Evolutionary conservation across 2,113 vertebrate species (phyloP).

Genomic region (Odocoileus virginianus): DNA sequence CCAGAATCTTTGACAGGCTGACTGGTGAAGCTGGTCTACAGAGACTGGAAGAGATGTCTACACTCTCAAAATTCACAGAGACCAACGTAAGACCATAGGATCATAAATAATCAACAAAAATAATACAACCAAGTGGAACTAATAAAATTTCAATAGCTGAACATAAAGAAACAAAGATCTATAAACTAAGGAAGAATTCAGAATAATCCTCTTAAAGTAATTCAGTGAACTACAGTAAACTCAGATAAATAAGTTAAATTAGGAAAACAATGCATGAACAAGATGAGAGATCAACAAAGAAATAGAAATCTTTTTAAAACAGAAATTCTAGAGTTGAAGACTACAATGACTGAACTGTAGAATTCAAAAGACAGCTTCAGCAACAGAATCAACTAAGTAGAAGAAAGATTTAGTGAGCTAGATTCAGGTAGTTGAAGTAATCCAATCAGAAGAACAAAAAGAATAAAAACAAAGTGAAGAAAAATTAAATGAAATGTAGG

Average conservation of each 20-base stretch:
- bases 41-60: neutral
- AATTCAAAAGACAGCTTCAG: neutral
- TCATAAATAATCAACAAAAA: neutral
- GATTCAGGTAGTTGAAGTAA: neutral
- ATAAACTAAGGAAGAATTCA: neutral
- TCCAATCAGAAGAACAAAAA: neutral
- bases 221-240: neutral
- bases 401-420: neutral
- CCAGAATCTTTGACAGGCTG: neutral
- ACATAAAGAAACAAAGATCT: neutral
- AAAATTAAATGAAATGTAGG: neutral
- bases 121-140: neutral
- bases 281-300: neutral
- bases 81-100: neutral
- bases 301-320: neutral
- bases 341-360: neutral
- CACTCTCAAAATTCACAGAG: neutral
- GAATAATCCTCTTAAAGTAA: neutral
- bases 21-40: neutral
- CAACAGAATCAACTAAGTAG: neutral
- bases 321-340: neutral
- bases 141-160: neutral
- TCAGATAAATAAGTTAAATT: neutral
- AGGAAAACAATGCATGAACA: neutral
- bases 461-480: neutral